phyloP scores from a whole-genome alignment of 2,888 invertebrate species.

The Steinernema scapterisci region DNA sequence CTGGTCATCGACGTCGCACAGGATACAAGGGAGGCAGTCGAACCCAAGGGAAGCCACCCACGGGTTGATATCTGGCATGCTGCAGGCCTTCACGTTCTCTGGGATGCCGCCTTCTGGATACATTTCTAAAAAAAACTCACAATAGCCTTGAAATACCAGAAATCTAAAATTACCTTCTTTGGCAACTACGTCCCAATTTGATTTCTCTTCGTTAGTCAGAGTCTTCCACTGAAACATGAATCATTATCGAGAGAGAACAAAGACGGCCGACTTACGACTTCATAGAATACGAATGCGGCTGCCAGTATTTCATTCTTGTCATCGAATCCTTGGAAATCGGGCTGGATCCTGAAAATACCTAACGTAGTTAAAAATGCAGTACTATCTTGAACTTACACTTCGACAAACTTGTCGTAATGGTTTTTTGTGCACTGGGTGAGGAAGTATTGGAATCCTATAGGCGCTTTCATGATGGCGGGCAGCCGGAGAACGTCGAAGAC shows the following conservation, averaged over 20 bases:
- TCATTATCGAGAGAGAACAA: background rate
- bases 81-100: background rate
- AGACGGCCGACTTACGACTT: background rate
- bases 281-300: background rate
- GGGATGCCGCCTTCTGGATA: constrained; percentile 3
- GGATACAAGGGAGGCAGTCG: background rate
- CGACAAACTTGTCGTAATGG: background rate
- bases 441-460: constrained; percentile 16
- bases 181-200: background rate
- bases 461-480: background rate
- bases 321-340: background rate
- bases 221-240: constrained; percentile 4
- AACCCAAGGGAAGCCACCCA: background rate
- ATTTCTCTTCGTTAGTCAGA: background rate
- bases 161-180: background rate
- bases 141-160: background rate
- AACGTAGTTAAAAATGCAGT: background rate
- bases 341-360: constrained; percentile 1
- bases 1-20: background rate
- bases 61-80: background rate
- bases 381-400: background rate
- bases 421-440: background rate
- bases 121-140: background rate
- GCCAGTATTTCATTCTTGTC: background rate
- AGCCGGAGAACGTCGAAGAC: background rate